Evolutionary conservation across 2,113 vertebrate genomes (phyloP).

Genomic region (Seriola aureovittata): DNA sequence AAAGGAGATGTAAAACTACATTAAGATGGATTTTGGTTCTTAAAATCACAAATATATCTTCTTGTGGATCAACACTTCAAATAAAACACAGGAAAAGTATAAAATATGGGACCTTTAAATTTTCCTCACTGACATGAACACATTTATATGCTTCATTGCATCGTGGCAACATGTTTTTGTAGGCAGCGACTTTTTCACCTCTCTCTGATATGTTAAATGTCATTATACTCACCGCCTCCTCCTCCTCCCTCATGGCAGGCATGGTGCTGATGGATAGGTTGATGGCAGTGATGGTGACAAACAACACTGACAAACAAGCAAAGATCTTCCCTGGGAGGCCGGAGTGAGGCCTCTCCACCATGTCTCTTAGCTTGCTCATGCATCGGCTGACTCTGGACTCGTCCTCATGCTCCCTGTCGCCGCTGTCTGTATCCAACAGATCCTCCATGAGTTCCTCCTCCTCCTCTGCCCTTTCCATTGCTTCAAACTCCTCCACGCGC

Average conservation of each 20-base stretch:
- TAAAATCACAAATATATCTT: too few species aligned
- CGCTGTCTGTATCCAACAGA: constrained; percentile 83
- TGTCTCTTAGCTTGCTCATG: constrained; percentile 94
- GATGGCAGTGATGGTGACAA: constrained; percentile 97
- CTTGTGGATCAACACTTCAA: too few species aligned
- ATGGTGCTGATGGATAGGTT: constrained; percentile 99
- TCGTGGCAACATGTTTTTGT: neutral
- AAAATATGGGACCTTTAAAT: too few species aligned
- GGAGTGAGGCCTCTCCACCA: constrained; percentile 98
- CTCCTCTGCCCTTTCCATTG: constrained; percentile 90
- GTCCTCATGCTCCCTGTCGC: constrained; percentile 68
- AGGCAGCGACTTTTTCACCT: neutral
- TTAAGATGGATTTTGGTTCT: too few species aligned
- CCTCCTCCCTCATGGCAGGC: constrained; percentile 95
- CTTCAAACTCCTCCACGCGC: constrained; percentile 94
- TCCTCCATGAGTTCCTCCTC: constrained; percentile 85
- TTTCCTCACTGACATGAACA: constrained; percentile 13
- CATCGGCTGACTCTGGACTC: constrained; percentile 87
- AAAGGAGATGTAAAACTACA: too few species aligned
- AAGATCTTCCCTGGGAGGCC: constrained; percentile 98
- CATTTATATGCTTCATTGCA: neutral
- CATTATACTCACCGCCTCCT: constrained; percentile 90
- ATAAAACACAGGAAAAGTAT: too few species aligned
- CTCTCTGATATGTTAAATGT: neutral
- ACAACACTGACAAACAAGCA: constrained; percentile 96